These are phyloP conservation scores for Thinocorus orbignyianus DNA, from an alignment of 2,113 vertebrate genomes.

Conservation along the genomic window DNA sequence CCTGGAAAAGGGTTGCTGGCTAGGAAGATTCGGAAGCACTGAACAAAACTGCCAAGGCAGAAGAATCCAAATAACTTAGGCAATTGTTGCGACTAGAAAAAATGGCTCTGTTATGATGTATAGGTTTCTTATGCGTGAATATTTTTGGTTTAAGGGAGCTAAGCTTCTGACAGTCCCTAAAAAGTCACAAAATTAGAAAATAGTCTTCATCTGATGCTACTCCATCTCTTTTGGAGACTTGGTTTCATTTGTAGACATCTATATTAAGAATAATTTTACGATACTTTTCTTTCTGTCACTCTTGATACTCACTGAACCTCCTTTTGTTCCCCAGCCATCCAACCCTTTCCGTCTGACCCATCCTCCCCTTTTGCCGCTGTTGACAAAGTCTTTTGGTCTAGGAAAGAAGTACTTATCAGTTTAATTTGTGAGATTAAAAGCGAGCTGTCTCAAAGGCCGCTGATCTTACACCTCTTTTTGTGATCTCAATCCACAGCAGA, in stretches of 20 bases:
- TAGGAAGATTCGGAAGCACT: background rate
- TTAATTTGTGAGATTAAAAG: background rate
- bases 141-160: background rate
- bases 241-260: background rate
- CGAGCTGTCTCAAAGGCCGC: background rate
- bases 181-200: background rate
- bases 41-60: background rate
- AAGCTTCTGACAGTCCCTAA: background rate
- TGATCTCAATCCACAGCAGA: constrained; percentile 74
- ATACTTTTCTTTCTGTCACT: background rate
- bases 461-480: background rate
- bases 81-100: background rate
- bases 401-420: background rate
- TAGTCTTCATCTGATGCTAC: background rate
- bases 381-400: background rate
- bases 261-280: background rate
- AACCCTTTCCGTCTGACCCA: fast-evolving
- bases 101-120: background rate
- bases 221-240: background rate
- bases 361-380: background rate
- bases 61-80: background rate
- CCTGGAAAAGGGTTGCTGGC: background rate
- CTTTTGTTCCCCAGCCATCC: background rate
- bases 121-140: background rate
- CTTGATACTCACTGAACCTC: background rate